phyloP scores from a whole-genome alignment of 2,888 invertebrate species.

The Suillia variegata region DNA sequence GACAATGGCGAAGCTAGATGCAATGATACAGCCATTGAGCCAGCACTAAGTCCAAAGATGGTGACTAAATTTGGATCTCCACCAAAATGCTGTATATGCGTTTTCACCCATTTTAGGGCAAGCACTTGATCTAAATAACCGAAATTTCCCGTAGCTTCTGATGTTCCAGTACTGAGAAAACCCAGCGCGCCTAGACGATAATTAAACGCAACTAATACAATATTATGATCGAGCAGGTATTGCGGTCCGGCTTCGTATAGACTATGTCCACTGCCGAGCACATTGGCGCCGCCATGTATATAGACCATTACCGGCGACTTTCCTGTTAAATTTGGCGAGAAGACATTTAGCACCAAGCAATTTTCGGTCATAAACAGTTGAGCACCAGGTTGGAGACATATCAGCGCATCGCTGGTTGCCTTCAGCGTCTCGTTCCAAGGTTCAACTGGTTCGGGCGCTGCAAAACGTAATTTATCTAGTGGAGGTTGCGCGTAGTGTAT shows the following conservation, averaged over 20 bases:
- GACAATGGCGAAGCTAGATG: conserved; percentile 70
- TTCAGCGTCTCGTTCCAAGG: conserved; percentile 56
- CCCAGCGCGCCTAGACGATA: conserved; percentile 61
- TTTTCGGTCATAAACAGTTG: conserved; percentile 64
- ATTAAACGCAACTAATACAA: conserved; percentile 53
- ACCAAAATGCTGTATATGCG: conserved; percentile 69
- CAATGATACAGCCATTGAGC: conserved; percentile 61
- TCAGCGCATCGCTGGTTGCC: conserved; percentile 59
- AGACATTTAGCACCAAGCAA: conserved; percentile 70
- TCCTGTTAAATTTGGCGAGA: conserved; percentile 49
- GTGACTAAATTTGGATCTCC: conserved; percentile 70
- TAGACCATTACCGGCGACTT: conserved; percentile 46
- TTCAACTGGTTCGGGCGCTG: conserved; percentile 45
- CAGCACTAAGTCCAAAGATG: conserved; percentile 66
- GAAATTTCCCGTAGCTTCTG: conserved; percentile 68
- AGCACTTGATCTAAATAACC: conserved; percentile 72
- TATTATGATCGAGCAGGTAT: conserved; percentile 49
- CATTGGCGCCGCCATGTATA: conserved; percentile 53
- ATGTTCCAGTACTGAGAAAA: conserved; percentile 67
- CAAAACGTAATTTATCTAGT: conserved; percentile 59
- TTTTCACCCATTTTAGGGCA: conserved; percentile 69
- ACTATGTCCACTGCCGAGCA: conserved; percentile 46
- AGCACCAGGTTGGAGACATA: conserved; percentile 48
- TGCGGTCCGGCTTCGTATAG: conserved; percentile 46
- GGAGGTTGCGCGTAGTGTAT: conserved; percentile 62